These are phyloP conservation scores for Glaucomys volans DNA, from an alignment of 2,113 vertebrate genomes.

Conservation along the genomic window DNA sequence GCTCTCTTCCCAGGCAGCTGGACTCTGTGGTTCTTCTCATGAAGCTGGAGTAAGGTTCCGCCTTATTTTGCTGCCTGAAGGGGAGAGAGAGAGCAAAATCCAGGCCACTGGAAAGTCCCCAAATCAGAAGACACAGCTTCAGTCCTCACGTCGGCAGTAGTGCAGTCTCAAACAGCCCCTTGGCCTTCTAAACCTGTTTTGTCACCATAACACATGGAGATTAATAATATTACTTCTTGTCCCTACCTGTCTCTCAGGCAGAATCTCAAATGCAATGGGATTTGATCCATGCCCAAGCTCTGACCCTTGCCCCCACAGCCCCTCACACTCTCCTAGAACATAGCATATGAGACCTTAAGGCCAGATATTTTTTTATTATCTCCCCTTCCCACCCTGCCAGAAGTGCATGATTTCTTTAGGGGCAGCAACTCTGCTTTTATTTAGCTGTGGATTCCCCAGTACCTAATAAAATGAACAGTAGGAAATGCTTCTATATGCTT, in stretches of 20 bases:
- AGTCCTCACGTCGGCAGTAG: neutral
- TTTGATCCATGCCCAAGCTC: neutral
- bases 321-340: neutral
- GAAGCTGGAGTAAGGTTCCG: neutral
- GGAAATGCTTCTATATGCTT: neutral
- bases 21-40: rapidly evolving
- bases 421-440: neutral
- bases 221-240: neutral
- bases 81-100: neutral
- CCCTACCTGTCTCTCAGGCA: neutral
- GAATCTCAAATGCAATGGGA: neutral
- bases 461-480: neutral
- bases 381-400: no score
- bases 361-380: neutral
- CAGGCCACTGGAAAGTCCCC: neutral
- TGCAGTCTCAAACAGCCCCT: neutral
- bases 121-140: neutral
- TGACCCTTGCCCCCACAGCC: neutral
- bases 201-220: neutral
- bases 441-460: neutral
- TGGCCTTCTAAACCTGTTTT: conserved; percentile 1
- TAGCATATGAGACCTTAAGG: rapidly evolving
- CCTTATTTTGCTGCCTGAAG: neutral
- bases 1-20: neutral
- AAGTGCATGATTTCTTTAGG: neutral